Conservation (phyloP, 37 sponge, comb jelly and placozoan genomes). For the Diacarnus erythraeanus region DNA sequence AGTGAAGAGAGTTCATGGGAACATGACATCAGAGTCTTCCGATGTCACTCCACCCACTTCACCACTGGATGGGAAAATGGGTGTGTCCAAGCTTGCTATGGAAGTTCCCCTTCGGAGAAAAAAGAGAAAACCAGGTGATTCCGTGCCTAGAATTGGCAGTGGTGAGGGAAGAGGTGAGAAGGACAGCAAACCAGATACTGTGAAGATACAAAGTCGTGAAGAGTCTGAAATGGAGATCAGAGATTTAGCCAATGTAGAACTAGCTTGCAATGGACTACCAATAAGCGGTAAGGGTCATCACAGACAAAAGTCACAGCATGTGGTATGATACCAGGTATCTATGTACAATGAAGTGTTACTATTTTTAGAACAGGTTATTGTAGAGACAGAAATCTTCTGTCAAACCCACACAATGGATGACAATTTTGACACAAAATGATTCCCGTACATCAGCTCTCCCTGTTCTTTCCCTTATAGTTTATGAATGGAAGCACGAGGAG, state of each 20-base stretch:
- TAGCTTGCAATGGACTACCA: constrained; percentile 10
- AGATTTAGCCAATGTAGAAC: not conserved
- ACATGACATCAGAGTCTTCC: not conserved
- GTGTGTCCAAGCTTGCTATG: not conserved
- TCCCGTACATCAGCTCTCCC: too few relatives aligned
- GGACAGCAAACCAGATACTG: not conserved
- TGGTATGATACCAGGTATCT: too few relatives aligned
- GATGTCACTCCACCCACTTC: not conserved
- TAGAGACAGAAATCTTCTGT: too few relatives aligned
- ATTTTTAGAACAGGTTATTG: too few relatives aligned
- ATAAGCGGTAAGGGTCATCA: constrained; percentile 10
- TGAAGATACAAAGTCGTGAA: not conserved
- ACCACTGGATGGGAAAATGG: not conserved
- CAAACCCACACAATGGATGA: too few relatives aligned
- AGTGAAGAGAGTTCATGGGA: not conserved
- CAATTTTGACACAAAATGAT: too few relatives aligned
- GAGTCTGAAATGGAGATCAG: not conserved
- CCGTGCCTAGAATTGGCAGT: not conserved
- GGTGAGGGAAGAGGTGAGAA: not conserved
- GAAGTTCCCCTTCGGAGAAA: not conserved
- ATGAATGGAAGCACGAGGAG: constrained; percentile 36
- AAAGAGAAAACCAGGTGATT: not conserved
- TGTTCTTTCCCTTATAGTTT: constrained; percentile 21
- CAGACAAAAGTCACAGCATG: not conserved
- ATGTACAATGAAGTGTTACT: too few relatives aligned